These are phyloP conservation scores for Papilio polytes DNA, from an alignment of 1,140 invertebrate genomes.

Conservation along the genomic window DNA sequence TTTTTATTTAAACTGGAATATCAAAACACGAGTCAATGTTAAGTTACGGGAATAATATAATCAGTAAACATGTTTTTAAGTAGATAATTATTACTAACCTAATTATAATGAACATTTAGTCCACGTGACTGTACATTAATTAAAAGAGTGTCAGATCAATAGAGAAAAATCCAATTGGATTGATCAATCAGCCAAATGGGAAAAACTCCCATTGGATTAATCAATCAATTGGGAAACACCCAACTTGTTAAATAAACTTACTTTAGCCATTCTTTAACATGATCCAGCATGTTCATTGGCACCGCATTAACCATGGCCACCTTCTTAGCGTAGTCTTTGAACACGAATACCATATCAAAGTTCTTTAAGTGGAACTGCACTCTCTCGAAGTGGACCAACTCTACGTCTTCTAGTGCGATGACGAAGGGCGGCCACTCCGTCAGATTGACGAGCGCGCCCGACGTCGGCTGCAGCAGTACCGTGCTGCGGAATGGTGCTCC, in stretches of 20 bases:
- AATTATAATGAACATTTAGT: too few species aligned
- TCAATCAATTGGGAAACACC: too few species aligned
- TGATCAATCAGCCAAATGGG: background rate
- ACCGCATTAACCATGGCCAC: slow-evolving; percentile 98
- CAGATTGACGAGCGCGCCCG: slow-evolving; percentile 97
- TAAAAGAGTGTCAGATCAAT: too few species aligned
- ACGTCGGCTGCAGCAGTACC: slow-evolving; percentile 98
- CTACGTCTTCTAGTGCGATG: slow-evolving; percentile 98
- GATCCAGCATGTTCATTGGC: slow-evolving; percentile 99
- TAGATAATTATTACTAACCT: too few species aligned
- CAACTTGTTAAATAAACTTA: slow-evolving; percentile 74
- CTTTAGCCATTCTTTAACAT: slow-evolving; percentile 99
- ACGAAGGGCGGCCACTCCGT: slow-evolving; percentile 99
- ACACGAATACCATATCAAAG: slow-evolving; percentile 99
- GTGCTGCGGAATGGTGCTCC: slow-evolving; percentile 99
- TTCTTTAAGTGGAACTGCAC: slow-evolving; percentile 99
- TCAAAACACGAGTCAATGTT: too few species aligned
- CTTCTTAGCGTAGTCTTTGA: slow-evolving; percentile 98
- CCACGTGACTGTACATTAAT: too few species aligned
- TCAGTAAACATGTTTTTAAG: too few species aligned
- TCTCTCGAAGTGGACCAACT: slow-evolving; percentile 99
- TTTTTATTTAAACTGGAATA: too few species aligned
- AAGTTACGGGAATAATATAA: too few species aligned
- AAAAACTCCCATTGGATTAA: background rate
- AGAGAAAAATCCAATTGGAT: too few species aligned